phyloP scores from a whole-genome alignment of 53 echinoderm and acorn worm genomes.

The Patiria pectinifera region DNA sequence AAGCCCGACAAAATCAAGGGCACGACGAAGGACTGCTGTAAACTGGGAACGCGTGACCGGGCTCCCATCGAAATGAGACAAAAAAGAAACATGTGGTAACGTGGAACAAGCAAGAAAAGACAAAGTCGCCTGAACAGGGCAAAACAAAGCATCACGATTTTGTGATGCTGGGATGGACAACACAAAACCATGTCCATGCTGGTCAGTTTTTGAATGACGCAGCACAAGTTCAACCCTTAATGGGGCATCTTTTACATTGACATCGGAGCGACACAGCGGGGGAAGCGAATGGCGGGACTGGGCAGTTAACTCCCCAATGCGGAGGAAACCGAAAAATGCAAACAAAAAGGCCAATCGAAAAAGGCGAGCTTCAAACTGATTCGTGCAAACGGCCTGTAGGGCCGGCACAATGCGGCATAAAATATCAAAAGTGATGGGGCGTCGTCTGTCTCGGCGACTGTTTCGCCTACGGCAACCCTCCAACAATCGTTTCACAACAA shows the following conservation, averaged over 20 bases:
- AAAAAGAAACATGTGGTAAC: not conserved
- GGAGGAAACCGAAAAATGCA: slow-evolving; percentile 35
- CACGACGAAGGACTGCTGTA: not conserved
- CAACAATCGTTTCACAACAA: not conserved
- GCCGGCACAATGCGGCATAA: not conserved
- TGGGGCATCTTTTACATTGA: not conserved
- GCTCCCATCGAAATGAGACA: slow-evolving; percentile 14
- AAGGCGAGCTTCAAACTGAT: not conserved
- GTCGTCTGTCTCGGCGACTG: slow-evolving; percentile 14
- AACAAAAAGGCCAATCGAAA: slow-evolving; percentile 11
- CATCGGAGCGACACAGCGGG: not conserved
- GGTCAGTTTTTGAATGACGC: not conserved
- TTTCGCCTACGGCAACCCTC: not conserved
- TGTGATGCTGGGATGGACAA: not conserved
- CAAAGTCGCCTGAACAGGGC: not conserved
- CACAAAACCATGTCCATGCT: not conserved
- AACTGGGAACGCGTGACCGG: slow-evolving; percentile 26
- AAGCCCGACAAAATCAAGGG: not conserved
- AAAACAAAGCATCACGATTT: not conserved
- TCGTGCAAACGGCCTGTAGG: slow-evolving; percentile 17
- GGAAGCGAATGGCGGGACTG: not conserved
- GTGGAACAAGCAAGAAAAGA: not conserved
- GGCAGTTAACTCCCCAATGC: slow-evolving; percentile 38
- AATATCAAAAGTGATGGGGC: slow-evolving; percentile 36
- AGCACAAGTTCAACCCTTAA: not conserved